Base-by-base conservation (phyloP, 2,113 vertebrate species). In the Aramus guarauna region DNA sequence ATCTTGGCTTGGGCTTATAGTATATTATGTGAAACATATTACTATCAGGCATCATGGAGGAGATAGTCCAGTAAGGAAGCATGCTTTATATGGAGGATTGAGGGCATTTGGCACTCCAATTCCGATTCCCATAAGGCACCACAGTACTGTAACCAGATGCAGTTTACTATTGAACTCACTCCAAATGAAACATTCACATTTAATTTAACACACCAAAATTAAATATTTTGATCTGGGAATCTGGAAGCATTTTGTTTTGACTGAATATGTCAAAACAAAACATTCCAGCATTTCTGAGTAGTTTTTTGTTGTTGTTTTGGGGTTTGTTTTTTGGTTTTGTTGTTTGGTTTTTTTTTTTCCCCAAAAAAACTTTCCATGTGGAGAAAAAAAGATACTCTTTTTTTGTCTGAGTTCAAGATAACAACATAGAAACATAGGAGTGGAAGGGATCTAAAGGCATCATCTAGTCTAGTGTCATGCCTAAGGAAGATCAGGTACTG, bases 161-260 rank as follows among this genome's bases (percentile, higher is more conserved):
- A 90, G 92, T 91, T 96, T 94, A 87, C 69, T 79, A 45, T 95
- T 97, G 94, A 96, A 93, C 69, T 47, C 45, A 52, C 36, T 95
- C 94, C 96, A 97, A 94, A 95, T 93, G 80, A 93, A 96, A 94
- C 60, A 95, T 72, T 96, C 69, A 82, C 73, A 88, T 93, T 82
- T 95, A 91, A 96, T 93, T 96, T 96, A 96, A 87, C 87, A 91
- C 16, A 91, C 19, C 48, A 90, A 93, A 95, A 94, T 90, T 82
- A 96, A 96, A 95, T 95, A 94, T 96, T 96, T 96, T 96, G 94
- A 96, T 96, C 79, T 93, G 17, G 36, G 36, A 95, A 75, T 93
- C 79, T 94, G 76, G 52, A 96, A 96, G 32, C 52, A 74, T 83
- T 96, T 95, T 94, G 56, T 92, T 95, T 95, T 93, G 82, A 90